Evolutionary conservation across 2,888 invertebrate species (phyloP).

Genomic region (Lasius platythorax): DNA sequence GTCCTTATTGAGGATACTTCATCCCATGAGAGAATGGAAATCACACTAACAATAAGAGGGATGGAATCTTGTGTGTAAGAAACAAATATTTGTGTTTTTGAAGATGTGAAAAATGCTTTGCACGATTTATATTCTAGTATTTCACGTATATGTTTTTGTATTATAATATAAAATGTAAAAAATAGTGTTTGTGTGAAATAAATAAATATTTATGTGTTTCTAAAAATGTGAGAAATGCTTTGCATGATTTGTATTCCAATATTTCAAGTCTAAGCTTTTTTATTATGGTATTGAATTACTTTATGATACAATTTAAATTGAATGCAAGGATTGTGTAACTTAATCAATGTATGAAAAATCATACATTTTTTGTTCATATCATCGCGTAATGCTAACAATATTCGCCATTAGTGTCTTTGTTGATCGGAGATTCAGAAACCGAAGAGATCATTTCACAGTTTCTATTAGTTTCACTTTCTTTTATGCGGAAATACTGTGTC

Average conservation of each 20-base stretch:
- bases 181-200: neutral
- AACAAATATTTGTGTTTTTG: neutral
- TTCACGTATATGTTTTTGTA: neutral
- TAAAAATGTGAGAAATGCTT: neutral
- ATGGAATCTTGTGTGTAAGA: neutral
- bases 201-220: neutral
- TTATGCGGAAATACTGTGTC: neutral
- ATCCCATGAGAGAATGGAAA: conserved; percentile 1
- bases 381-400: neutral
- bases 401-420: neutral
- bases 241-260: neutral
- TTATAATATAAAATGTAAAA: neutral
- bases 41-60: neutral
- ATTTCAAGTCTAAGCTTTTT: neutral
- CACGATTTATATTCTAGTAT: neutral
- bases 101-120: neutral
- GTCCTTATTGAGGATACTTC: neutral
- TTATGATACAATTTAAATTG: neutral
- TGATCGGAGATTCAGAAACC: neutral
- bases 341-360: neutral
- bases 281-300: neutral
- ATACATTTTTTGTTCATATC: neutral
- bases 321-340: neutral
- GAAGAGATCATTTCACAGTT: neutral
- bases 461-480: neutral